Evolutionary conservation across 2,113 vertebrate genomes (phyloP).

Genomic region (Rhynchopsitta pachyrhyncha): DNA sequence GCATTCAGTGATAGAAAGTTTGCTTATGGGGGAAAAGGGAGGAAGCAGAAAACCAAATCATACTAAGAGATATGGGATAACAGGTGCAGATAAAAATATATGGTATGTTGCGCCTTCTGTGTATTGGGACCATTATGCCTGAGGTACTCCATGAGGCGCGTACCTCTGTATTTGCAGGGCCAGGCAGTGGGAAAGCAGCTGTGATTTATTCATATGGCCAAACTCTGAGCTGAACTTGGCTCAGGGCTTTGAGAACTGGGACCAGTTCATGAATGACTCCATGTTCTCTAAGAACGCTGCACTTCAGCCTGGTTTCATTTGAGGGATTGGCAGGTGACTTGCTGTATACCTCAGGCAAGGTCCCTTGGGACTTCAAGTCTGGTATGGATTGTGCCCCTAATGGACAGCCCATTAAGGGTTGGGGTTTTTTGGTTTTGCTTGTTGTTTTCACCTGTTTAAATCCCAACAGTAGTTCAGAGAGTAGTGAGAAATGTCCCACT

Average conservation of each 20-base stretch:
- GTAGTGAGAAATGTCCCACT: not conserved
- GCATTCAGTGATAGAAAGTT: not conserved
- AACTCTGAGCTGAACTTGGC: not conserved
- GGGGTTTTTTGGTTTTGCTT: not conserved
- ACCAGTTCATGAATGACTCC: not conserved
- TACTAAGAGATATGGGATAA: not conserved
- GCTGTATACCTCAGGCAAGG: not conserved
- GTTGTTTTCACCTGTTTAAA: not conserved
- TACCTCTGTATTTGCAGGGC: not conserved
- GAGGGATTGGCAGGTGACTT: not conserved
- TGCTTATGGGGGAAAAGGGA: not conserved
- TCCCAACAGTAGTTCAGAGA: not conserved
- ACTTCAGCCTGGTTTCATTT: not conserved
- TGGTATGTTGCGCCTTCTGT: not conserved
- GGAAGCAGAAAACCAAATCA: not conserved
- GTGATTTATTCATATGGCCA: not conserved
- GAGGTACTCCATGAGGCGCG: rapidly evolving
- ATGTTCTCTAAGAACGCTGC: rapidly evolving
- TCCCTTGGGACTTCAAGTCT: not conserved
- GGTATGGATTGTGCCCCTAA: not conserved
- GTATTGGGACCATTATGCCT: not conserved
- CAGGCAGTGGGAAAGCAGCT: not conserved
- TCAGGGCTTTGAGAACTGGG: not conserved
- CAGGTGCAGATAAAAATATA: not conserved
- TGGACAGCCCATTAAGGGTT: not conserved